Evolutionary conservation across 2,113 vertebrate genomes (phyloP).

Genomic region (Garra rufa): DNA sequence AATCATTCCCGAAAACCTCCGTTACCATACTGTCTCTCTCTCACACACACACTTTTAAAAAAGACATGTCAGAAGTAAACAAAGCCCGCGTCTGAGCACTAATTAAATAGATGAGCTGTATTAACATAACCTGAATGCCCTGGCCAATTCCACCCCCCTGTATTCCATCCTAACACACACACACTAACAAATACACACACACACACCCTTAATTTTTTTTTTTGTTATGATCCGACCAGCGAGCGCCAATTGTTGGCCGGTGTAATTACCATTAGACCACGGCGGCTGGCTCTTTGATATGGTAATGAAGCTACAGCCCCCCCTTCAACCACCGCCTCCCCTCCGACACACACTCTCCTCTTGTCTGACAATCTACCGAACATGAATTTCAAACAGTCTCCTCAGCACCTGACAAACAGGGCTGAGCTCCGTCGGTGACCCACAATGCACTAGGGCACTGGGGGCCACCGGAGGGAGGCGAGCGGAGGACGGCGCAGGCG

Average conservation of each 20-base stretch:
- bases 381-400: constrained; percentile 92
- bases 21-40: constrained; percentile 19
- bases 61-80: constrained; percentile 79
- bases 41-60: constrained; percentile 58
- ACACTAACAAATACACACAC: constrained; percentile 14
- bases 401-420: constrained; percentile 84
- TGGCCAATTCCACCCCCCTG: constrained; percentile 77
- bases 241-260: constrained; percentile 88
- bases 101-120: constrained; percentile 85
- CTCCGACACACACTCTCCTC: constrained; percentile 37
- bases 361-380: constrained; percentile 56
- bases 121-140: constrained; percentile 87
- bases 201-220: constrained; percentile 56
- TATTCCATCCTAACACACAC: constrained; percentile 35
- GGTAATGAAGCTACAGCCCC: constrained; percentile 90
- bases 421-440: constrained; percentile 68
- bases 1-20: constrained; percentile 47
- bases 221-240: constrained; percentile 92
- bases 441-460: constrained; percentile 48
- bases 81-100: constrained; percentile 75
- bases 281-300: constrained; percentile 95
- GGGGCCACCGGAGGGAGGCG: background rate
- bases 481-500: constrained; percentile 20
- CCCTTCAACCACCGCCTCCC: constrained; percentile 59
- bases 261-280: constrained; percentile 96